Evolutionary conservation across 1,140 invertebrate species (phyloP), one percentile per base, ranked within the genome.

Genomic region (Sweltsa coloradensis): DNA sequence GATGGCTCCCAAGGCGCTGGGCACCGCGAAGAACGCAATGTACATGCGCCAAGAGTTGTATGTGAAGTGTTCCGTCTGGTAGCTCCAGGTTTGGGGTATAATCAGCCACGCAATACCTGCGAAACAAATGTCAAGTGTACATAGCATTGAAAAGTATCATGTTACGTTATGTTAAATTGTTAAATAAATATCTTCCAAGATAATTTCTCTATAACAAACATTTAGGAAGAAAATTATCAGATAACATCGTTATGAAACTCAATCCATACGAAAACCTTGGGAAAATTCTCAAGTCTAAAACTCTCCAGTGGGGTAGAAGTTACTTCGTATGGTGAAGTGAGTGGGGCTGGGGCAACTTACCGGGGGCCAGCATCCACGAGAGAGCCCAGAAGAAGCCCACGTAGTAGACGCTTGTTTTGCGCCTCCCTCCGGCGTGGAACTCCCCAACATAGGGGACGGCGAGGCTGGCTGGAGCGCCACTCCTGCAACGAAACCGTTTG

Each of bases 1-100:
- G 0, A 74, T 14, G 1, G 69, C 55, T 0, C 72, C 69, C 3
- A 72, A 40, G 18, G 81, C 51, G 23, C 73, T 71, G 1, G 79
- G 70, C 0, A 76, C 27, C 0, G 71, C 70, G 13, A 75, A 67
- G 1, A 76, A 45, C 0, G 76, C 64, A 0, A 82, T 55, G 36
- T 78, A 75, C 1, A 83, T 45, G 7, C 81, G 64, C 82, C 82
- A 84, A 0, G 79, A 79, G 48, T 74, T 67, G 49, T 72, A 62
- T 14, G 59, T 2, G 34, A 76, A 64, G 1, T 61, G 55, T 2
- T 69, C 56, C 22, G 71, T 57, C 13, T 67, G 55, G 13, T 61
- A 44, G 18, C 64, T 60, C 23, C 75, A 70, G 13, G 70, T 57
- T 1, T 71, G 40, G 0, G 79, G 78, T n/a, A 81, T 61, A 13